Evolutionary conservation across 2,888 invertebrate genomes (phyloP).

Genomic region (Plebejus melissa): DNA sequence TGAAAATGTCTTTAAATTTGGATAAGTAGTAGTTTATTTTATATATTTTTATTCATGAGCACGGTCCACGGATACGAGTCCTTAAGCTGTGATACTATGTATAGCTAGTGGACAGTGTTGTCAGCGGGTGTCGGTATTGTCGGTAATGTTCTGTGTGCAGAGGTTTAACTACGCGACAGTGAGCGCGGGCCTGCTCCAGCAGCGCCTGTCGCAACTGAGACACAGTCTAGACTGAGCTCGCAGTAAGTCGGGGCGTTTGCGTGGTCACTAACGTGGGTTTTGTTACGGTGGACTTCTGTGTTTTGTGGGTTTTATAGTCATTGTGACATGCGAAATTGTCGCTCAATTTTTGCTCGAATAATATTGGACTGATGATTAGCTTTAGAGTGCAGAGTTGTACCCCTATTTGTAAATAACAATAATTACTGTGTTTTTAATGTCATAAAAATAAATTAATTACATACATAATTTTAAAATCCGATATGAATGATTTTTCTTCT

Average conservation of each 20-base stretch:
- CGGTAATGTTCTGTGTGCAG: slow-evolving; percentile 61
- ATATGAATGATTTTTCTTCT: no score
- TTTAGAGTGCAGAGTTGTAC: no score
- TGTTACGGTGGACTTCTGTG: slow-evolving; percentile 6
- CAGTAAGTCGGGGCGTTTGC: slow-evolving; percentile 67
- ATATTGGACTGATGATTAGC: no score
- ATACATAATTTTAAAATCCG: no score
- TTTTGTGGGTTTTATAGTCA: slow-evolving; percentile 10
- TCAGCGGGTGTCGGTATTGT: slow-evolving; percentile 43
- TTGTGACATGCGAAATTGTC: background rate
- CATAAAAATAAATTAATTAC: no score
- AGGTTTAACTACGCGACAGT: slow-evolving; percentile 78
- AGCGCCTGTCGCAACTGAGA: slow-evolving; percentile 72
- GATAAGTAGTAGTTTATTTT: no score
- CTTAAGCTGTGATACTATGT: no score
- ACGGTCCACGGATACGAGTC: no score
- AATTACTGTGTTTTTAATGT: no score
- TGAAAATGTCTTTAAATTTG: no score
- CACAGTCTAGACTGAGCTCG: slow-evolving; percentile 45
- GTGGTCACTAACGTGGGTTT: slow-evolving; percentile 55
- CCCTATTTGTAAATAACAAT: no score
- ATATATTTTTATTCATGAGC: no score
- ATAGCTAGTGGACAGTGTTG: slow-evolving; percentile 44
- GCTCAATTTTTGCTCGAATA: background rate
- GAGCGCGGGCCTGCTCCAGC: slow-evolving; percentile 75